phyloP scores from a whole-genome alignment of 2,888 invertebrate genomes.

The Rapana venosa region DNA sequence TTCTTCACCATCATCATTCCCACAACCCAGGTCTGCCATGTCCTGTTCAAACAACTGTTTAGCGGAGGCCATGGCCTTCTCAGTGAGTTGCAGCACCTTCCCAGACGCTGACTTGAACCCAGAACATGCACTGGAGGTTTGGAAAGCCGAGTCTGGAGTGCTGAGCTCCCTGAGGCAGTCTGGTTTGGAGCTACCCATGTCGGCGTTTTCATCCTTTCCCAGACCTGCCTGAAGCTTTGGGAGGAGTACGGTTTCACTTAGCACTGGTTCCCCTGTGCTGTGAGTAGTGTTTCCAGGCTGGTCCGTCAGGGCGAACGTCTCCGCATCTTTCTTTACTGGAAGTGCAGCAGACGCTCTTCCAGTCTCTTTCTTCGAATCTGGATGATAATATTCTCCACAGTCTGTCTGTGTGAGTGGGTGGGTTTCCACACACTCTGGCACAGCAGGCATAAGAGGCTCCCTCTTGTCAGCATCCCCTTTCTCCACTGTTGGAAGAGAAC shows the following conservation, averaged over 20 bases:
- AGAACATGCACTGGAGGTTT: not conserved
- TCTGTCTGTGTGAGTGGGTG: not conserved
- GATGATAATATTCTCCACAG: too few relatives aligned
- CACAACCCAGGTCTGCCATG: not conserved
- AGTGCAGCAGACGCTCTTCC: too few relatives aligned
- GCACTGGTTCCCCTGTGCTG: too few relatives aligned
- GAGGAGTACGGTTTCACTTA: too few relatives aligned
- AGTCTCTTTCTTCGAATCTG: too few relatives aligned
- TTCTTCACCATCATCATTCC: not conserved
- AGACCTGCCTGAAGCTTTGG: too few relatives aligned
- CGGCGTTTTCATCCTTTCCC: too few relatives aligned
- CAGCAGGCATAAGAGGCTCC: not conserved
- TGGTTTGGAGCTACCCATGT: not conserved
- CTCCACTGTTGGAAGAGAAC: not conserved
- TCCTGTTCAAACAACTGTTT: conserved; percentile 30
- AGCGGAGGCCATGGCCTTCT: conserved; percentile 28
- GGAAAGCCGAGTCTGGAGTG: not conserved
- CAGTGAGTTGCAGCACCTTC: not conserved
- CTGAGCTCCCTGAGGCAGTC: not conserved
- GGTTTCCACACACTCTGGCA: not conserved
- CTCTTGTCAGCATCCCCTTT: not conserved
- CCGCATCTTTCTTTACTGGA: too few relatives aligned
- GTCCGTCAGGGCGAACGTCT: too few relatives aligned
- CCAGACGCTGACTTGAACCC: conserved; percentile 35
- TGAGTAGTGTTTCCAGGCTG: too few relatives aligned